These are phyloP conservation scores for Agrochola litura DNA, from an alignment of 2,888 invertebrate species.

Conservation along the genomic window DNA sequence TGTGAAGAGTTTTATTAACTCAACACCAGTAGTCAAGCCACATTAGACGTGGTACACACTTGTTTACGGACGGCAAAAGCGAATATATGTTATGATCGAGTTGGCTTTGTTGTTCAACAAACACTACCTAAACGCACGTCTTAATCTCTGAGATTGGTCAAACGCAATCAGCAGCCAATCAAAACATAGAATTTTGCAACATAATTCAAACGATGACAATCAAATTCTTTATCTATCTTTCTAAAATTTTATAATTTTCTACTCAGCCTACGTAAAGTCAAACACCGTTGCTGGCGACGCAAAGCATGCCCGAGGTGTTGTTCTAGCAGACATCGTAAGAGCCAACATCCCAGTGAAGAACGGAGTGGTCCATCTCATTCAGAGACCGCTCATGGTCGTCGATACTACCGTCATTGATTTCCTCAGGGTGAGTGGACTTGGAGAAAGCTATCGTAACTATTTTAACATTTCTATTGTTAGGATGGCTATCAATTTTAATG, in stretches of 20 bases:
- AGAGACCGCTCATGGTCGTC: constrained; percentile 97
- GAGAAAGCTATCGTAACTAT: background rate
- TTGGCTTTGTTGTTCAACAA: no score
- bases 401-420: constrained; percentile 97
- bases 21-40: background rate
- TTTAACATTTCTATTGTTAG: background rate
- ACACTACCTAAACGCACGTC: no score
- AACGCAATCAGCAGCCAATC: background rate
- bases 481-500: background rate
- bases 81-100: no score
- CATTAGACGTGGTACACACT: no score
- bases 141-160: background rate
- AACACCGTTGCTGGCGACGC: constrained; percentile 95
- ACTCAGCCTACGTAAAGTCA: constrained; percentile 95
- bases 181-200: background rate
- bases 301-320: constrained; percentile 95
- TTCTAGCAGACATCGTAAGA: constrained; percentile 96
- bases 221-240: background rate
- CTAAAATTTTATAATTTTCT: background rate
- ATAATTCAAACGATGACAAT: background rate
- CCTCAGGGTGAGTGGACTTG: constrained; percentile 92
- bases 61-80: no score
- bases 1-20: background rate
- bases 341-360: constrained; percentile 98
- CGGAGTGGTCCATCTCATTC: constrained; percentile 98